Base-by-base conservation (phyloP, 2,888 invertebrate species). In the Coleophora flavipennella region DNA sequence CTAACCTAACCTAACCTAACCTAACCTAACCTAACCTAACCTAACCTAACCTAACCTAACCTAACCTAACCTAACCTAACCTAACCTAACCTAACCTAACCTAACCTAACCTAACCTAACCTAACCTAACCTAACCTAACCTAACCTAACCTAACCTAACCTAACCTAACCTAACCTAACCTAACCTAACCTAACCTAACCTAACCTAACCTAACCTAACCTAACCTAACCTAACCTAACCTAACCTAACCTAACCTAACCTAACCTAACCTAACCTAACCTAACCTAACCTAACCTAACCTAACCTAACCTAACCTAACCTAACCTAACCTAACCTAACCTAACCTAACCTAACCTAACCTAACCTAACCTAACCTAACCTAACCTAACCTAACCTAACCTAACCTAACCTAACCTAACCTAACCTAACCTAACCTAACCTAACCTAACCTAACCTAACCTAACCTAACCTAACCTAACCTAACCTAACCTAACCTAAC, bases 221-320 rank as follows among this genome's bases (percentile, higher is more conserved):
- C 39, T 36, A 38, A 39, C 42, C 40, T 37, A 43, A 39, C 40
- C 40, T 38, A 43, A 35, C 40, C 36, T 38, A 35, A 38, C 40
- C 38, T 35, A 40, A 37, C 43, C 40, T 40, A 40, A 36, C 43
- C 37, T 35, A 39, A 35, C 42, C 38, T 33, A 34, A 33, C 41
- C 38, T 38, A 35, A 33, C 27, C 38, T 35, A 41, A 44, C 41
- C 44, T 36, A 39, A 37, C 46, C 39, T 39, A 45, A 40, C 43
- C 45, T 38, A 44, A 40, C 45, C 44, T 41, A 41, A 41, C 38
- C 41, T 41, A 43, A 42, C 45, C 45, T 44, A 44, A 48, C 43
- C 44, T 38, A 41, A 41, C 41, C 41, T 41, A 41, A 41, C 41
- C 41, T 38, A 38, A 36, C 38, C 42, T 35, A 39, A 39, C 42